Percentiles rank a stretch among this genome's conserved stretches.
These are phyloP conservation scores for Sebastes iracundus DNA, from an alignment of 2,797 vertebrate species.

Conservation along the genomic window DNA sequence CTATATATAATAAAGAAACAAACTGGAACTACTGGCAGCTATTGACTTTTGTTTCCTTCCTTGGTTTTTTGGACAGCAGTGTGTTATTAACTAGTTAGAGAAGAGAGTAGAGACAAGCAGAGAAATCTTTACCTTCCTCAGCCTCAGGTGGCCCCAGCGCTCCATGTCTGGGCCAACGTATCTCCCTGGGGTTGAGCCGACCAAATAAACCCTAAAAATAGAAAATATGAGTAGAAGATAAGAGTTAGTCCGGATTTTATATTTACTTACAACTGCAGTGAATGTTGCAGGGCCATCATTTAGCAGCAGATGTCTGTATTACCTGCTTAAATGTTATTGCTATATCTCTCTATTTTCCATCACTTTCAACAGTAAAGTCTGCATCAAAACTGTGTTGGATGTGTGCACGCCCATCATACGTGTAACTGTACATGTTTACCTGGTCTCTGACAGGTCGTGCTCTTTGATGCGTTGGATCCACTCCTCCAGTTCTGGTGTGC, in stretches of 20 bases:
- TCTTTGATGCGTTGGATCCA: constrained; percentile 91
- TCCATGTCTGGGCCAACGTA: constrained; percentile 91
- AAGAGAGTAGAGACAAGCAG: neutral
- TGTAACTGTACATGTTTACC: constrained; percentile 45
- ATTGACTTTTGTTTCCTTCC: neutral
- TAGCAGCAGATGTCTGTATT: neutral
- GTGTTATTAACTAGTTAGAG: neutral
- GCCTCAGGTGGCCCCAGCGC: constrained; percentile 95
- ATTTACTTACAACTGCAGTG: neutral
- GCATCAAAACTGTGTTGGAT: neutral
- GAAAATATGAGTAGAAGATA: neutral
- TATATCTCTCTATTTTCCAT: neutral
- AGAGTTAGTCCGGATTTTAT: neutral
- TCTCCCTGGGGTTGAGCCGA: constrained; percentile 95
- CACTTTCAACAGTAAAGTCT: neutral
- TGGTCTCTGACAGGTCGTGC: constrained; percentile 93
- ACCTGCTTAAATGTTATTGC: neutral
- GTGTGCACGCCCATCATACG: neutral
- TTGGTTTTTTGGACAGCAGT: neutral
- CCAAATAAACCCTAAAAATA: constrained; percentile 86
- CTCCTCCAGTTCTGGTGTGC: constrained; percentile 84
- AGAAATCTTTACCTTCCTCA: constrained; percentile 88
- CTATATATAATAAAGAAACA: neutral
- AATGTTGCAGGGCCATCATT: neutral
- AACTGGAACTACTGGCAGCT: neutral